Conservation (phyloP, 1,140 invertebrate species). For the Pachypeltis micranthus region DNA sequence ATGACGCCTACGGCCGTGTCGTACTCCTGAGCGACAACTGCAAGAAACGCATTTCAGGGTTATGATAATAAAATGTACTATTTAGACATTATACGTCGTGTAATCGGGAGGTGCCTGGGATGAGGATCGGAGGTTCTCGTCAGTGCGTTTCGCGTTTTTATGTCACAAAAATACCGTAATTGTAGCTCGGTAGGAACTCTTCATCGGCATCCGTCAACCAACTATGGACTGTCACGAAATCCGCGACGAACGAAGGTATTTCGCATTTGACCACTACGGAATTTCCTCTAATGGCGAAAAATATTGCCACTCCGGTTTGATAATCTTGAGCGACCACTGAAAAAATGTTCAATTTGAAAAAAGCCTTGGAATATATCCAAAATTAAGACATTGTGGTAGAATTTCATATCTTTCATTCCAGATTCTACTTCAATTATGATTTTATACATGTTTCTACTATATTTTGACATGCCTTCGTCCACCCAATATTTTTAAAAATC, state of each 20-base stretch:
- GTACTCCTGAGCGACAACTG: constrained; percentile 76
- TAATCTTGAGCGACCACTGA: constrained; percentile 79
- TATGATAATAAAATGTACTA: too few relatives aligned
- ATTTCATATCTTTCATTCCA: too few relatives aligned
- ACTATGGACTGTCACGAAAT: constrained; percentile 73
- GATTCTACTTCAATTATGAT: too few relatives aligned
- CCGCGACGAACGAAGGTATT: constrained; percentile 82
- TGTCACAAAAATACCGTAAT: constrained; percentile 35
- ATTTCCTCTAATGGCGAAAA: constrained; percentile 84
- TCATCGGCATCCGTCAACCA: constrained; percentile 70
- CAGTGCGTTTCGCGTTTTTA: neutral
- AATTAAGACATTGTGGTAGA: too few relatives aligned
- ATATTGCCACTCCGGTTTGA: constrained; percentile 81
- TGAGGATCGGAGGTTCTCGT: neutral
- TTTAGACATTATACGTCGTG: too few relatives aligned
- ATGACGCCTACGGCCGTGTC: constrained; percentile 80
- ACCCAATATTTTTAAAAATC: too few relatives aligned
- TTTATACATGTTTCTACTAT: too few relatives aligned
- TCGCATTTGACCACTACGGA: constrained; percentile 83
- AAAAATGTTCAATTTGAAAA: too few relatives aligned
- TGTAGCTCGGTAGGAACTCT: constrained; percentile 26
- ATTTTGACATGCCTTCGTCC: too few relatives aligned
- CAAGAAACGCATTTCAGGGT: constrained; percentile 27
- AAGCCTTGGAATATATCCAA: too few relatives aligned
- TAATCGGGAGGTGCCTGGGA: too few relatives aligned